Conservation (phyloP, 1,140 invertebrate genomes). For the Diabrotica undecimpunctata region DNA sequence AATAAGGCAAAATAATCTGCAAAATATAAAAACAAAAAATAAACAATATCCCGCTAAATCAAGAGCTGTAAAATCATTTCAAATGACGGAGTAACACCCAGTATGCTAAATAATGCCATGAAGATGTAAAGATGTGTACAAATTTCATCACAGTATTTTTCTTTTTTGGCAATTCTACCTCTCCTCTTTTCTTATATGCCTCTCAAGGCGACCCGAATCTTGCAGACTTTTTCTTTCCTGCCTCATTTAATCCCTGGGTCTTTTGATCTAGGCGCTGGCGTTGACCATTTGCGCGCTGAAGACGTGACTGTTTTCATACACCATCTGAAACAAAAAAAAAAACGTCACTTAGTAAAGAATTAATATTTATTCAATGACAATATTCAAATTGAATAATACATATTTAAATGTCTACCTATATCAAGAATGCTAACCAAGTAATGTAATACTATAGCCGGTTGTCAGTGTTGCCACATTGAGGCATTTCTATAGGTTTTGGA, state of each 20-base stretch:
- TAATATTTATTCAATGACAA: too few relatives aligned
- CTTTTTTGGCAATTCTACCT: constrained; percentile 20
- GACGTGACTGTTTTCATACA: constrained; percentile 22
- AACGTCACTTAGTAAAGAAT: neutral
- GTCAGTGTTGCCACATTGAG: too few relatives aligned
- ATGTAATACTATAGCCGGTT: too few relatives aligned
- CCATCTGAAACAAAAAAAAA: constrained; percentile 22
- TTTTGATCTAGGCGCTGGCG: constrained; percentile 20
- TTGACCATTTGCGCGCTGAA: constrained; percentile 25
- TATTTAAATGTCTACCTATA: too few relatives aligned
- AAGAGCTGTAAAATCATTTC: neutral
- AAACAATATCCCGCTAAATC: neutral
- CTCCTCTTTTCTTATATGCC: constrained; percentile 8
- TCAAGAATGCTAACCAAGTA: too few relatives aligned
- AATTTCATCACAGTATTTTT: constrained; percentile 22
- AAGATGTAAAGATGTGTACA: neutral
- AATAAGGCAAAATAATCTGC: too few relatives aligned
- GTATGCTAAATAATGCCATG: constrained; percentile 4
- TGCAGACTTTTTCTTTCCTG: constrained; percentile 11
- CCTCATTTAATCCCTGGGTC: neutral
- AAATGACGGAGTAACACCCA: too few relatives aligned
- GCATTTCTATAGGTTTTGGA: too few relatives aligned
- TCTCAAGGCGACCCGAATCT: constrained; percentile 6
- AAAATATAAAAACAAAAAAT: too few relatives aligned
- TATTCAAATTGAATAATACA: too few relatives aligned